Base-by-base conservation (phyloP, 2,113 vertebrate genomes). In the Zingel zingel region DNA sequence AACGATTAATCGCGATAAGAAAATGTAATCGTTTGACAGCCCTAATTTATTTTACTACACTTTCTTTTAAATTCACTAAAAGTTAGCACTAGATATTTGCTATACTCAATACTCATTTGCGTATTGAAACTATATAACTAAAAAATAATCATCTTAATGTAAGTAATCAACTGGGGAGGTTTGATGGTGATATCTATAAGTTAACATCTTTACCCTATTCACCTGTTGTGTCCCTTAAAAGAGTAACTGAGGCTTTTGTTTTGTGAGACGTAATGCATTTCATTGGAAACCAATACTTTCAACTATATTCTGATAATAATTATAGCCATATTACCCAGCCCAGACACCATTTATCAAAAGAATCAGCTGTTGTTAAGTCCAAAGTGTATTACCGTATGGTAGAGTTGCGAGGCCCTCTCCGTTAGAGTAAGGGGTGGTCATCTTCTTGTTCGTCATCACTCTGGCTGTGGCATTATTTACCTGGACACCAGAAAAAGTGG, bases 361-460 rank as follows among this genome's bases (percentile, higher is more conserved):
- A 16, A 33, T 61, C 1, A 6, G 18, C 5, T n/a, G 48, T 15
- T 56, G 43, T 45, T 19, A 8, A 15, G 36, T 45, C 27, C 3
- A 73, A 74, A 56, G 53, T 33, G 18, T 27, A n/a, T 85, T 95
- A 94, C 95, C 95, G 36, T 96, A 96, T 76, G 95, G 95, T 43
- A 96, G 91, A 7, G 95, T 86, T 5, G 92, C 93, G 3, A 96
- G 95, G 18, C 91, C 96, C 70, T 96, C 95, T 84, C 96, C 96
- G 2, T 96, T 96, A 65, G 95, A 93, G 66, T 98, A 99, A 16
- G 98, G 98, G 45, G 97, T 98, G 89, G 98, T 98, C 96, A 98
- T 96, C 96, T 99, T 99, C 97, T 99, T 99, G 95, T 99, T 99
- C 83, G 98, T 99, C 98, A 99, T 99, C 92, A 99, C 98, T 89